Base-by-base conservation (phyloP, 2,888 invertebrate species). In the Labia minor region DNA sequence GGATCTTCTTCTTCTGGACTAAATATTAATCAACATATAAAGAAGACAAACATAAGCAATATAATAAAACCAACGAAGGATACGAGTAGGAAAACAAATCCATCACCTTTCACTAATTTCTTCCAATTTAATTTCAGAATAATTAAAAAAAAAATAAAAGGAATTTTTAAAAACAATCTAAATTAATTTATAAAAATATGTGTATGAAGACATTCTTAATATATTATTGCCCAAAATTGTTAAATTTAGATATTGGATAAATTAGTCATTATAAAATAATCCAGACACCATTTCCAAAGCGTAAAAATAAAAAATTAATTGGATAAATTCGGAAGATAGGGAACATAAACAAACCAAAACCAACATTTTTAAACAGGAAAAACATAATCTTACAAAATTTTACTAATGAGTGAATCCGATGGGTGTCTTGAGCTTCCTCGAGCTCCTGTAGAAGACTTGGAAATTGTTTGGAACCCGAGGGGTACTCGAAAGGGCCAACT, bases 1-100 rank as follows among this genome's bases (percentile, higher is more conserved):
- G 90, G 86, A 74, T 95, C 95, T 70, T 90, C 89, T 62, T 88
- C 88, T 62, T 80, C 82, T 14, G 74, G 73, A 11, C 64, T 64
- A 16, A 2, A 64, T 33, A 64, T n/a, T 16, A 26, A 26, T 26
- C 2, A 49, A 78, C 71, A 26, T 70, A 71, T 67, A 62, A 33
- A 26, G 4, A 68, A 62, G 63, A 18, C 10, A 68, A 19, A 63
- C 72, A 72, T 71, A 72, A 72, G 68, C 67, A 63, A 63, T 63
- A 65, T 66, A 62, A 69, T 66, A 49, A 11, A 49, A 49, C 14
- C 4, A 49, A 49, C 14, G n/a, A 49, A 16, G 16, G 33, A 33
- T 8, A 33, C 6, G 6, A 11, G 33, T 8, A 33, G 11, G 33
- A 49, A 49, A 49, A 49, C 49, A 49, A 49, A 14, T 4, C 49